Percentiles rank a stretch among this genome's conserved stretches.
Evolutionary conservation across 2,797 vertebrate species (phyloP).

Genomic region (Myotis planiceps): DNA sequence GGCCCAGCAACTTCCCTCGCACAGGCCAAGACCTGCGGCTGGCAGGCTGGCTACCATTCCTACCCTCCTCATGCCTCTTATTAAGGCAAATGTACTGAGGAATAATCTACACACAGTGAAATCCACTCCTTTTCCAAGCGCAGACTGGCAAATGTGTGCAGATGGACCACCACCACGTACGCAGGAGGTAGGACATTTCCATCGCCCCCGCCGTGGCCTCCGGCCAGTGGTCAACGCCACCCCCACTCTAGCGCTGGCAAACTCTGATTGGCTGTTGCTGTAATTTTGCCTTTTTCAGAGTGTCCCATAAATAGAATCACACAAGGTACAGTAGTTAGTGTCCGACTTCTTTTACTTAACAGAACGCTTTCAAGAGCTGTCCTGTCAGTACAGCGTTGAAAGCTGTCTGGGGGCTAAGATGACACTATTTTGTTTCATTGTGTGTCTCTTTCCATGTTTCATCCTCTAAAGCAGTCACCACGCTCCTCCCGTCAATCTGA

Average conservation of each 20-base stretch:
- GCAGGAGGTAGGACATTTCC: not conserved
- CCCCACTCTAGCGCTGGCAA: not conserved
- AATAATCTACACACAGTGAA: not conserved
- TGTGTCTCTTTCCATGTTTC: not conserved
- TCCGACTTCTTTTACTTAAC: not conserved
- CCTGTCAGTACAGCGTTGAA: not conserved
- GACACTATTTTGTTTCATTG: not conserved
- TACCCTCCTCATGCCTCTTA: not conserved
- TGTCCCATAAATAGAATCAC: not conserved
- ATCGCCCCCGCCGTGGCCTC: too few species aligned
- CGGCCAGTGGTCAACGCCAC: accelerated
- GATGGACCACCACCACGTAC: not conserved
- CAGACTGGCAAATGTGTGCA: not conserved
- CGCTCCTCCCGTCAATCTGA: not conserved
- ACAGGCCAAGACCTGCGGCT: accelerated
- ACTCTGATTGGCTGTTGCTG: too few species aligned
- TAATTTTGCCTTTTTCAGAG: not conserved
- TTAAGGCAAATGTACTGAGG: not conserved
- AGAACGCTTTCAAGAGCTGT: not conserved
- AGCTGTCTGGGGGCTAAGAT: not conserved
- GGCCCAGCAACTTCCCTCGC: too few species aligned
- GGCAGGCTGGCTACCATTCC: accelerated
- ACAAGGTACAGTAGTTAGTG: not conserved
- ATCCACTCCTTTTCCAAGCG: not conserved
- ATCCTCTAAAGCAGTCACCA: not conserved